A percentile compares a stretch with the other conserved stretches of the same genome.
These are phyloP conservation scores for Oenanthe oenanthe DNA, from an alignment of 2,113 vertebrate genomes.

Conservation along the genomic window DNA sequence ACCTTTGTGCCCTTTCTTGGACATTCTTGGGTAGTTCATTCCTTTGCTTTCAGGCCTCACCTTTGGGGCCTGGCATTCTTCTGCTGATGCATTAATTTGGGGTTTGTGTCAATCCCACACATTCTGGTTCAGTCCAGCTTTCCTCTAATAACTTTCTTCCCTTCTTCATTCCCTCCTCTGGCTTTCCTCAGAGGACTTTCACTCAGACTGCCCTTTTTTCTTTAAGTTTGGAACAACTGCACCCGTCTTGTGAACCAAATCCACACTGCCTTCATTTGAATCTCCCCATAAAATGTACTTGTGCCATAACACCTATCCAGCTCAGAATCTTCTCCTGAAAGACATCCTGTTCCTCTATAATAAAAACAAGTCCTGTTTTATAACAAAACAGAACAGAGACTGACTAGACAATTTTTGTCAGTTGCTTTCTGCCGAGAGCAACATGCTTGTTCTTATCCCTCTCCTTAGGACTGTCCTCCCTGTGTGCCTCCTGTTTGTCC, in stretches of 20 bases:
- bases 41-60: not conserved
- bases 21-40: not conserved
- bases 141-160: not conserved
- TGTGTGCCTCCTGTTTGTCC: slow-evolving; percentile 15
- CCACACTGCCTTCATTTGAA: not conserved
- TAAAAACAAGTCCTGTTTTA: slow-evolving; percentile 25
- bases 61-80: not conserved
- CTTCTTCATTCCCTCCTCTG: not conserved
- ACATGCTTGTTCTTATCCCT: not conserved
- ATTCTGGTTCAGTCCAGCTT: not conserved
- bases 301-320: not conserved
- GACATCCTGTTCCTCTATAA: not conserved
- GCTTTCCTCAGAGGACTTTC: not conserved
- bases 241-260: not conserved
- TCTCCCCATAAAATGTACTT: not conserved
- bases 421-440: slow-evolving; percentile 49
- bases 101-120: not conserved
- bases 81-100: not conserved
- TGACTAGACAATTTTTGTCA: not conserved
- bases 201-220: not conserved
- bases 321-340: slow-evolving; percentile 12
- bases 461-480: not conserved
- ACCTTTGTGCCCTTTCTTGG: not conserved
- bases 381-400: slow-evolving; percentile 39
- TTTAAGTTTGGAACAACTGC: not conserved